Evolutionary conservation across 2,888 invertebrate genomes (phyloP).

Genomic region (Julus scanicus): DNA sequence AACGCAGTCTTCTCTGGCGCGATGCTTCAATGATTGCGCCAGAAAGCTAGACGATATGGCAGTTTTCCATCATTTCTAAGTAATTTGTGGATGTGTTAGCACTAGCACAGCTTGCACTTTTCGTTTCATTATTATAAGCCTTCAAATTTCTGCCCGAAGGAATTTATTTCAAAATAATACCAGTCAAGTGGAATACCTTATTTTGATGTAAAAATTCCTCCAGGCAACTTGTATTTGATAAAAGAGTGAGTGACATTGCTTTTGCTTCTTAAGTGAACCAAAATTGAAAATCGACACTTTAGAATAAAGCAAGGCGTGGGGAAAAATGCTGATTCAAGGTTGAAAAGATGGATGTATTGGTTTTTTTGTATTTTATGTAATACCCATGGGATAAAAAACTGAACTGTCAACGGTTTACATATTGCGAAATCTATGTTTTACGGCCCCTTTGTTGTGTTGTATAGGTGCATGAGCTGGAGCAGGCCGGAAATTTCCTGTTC

Average conservation of each 20-base stretch:
- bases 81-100: constrained; percentile 22
- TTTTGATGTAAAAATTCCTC: constrained; percentile 4
- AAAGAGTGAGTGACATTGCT: constrained; percentile 9
- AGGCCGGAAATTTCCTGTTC: background rate
- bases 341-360: background rate
- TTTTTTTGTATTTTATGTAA: background rate
- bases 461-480: background rate
- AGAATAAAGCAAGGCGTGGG: background rate
- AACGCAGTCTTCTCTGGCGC: background rate
- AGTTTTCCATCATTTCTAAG: background rate
- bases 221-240: background rate
- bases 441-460: background rate
- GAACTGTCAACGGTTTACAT: background rate
- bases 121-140: background rate
- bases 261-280: background rate
- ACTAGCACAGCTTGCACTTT: background rate
- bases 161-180: constrained; percentile 3
- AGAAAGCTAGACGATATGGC: background rate
- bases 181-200: constrained; percentile 30
- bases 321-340: background rate
- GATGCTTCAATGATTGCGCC: background rate
- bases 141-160: constrained; percentile 2
- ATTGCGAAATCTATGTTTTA: background rate
- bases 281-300: constrained; percentile 25
- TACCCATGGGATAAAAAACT: background rate